These are phyloP conservation scores for Aepyceros melampus DNA, from an alignment of 2,113 vertebrate genomes.

Conservation along the genomic window DNA sequence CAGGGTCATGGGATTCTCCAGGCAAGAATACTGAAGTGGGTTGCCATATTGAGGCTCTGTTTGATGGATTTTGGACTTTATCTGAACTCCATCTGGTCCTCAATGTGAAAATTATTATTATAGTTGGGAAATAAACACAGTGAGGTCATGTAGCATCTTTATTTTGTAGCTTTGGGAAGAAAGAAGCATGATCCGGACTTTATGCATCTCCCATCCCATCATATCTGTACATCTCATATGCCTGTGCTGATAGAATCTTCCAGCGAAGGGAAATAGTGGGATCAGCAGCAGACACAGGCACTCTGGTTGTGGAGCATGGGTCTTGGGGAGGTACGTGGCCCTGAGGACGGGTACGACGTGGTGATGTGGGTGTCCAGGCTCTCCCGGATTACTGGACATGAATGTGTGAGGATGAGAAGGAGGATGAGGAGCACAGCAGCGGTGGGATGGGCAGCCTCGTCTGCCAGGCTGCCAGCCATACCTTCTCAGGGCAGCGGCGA, in stretches of 20 bases:
- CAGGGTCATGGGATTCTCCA: not conserved
- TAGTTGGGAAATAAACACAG: not conserved
- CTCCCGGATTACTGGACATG: rapidly evolving
- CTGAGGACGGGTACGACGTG: rapidly evolving
- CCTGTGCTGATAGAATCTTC: too few species aligned
- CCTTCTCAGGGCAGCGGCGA: not conserved
- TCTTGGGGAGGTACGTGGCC: not conserved
- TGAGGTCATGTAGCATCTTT: not conserved
- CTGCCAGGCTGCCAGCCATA: not conserved
- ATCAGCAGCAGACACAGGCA: too few species aligned
- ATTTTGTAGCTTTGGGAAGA: not conserved
- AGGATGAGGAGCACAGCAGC: rapidly evolving
- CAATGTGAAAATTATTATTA: rapidly evolving
- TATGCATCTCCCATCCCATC: not conserved
- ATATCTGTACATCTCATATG: not conserved
- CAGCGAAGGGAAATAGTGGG: not conserved
- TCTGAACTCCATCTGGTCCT: not conserved
- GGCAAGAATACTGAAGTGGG: not conserved
- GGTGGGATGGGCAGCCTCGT: rapidly evolving
- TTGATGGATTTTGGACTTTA: not conserved
- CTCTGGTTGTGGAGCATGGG: rapidly evolving
- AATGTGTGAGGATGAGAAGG: too few species aligned
- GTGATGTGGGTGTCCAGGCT: not conserved
- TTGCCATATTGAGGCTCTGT: not conserved
- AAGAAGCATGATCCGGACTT: not conserved